Percentiles rank a stretch among this genome's conserved stretches.
Evolutionary conservation across 2,797 vertebrate species (phyloP).

Genomic region (Diglossa cyanea): DNA sequence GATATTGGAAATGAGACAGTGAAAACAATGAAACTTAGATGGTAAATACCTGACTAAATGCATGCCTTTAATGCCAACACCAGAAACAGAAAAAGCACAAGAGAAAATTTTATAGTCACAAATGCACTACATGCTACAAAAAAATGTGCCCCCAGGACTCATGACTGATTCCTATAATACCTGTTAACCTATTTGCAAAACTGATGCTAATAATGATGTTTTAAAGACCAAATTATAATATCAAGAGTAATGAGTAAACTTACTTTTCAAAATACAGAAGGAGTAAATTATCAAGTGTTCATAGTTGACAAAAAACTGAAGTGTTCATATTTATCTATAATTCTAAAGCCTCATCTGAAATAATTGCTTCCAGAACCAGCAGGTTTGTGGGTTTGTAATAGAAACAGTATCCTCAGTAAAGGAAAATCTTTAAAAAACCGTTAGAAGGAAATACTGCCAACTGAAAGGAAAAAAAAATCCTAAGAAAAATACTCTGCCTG

Average conservation of each 20-base stretch:
- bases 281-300: not conserved
- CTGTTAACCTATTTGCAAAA: not conserved
- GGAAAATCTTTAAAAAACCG: not conserved
- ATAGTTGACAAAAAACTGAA: not conserved
- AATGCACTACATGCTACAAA: not conserved
- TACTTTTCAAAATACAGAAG: not conserved
- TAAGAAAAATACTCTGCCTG: not conserved
- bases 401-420: not conserved
- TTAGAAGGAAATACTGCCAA: not conserved
- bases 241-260: not conserved
- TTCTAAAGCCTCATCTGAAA: not conserved
- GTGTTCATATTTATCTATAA: not conserved
- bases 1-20: not conserved
- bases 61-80: not conserved
- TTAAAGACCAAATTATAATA: not conserved
- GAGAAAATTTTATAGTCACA: not conserved
- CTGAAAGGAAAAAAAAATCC: not conserved
- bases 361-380: slow-evolving; percentile 14
- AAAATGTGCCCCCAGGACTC: not conserved
- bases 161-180: not conserved
- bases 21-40: not conserved
- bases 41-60: not conserved
- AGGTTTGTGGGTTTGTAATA: not conserved
- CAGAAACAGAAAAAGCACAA: not conserved
- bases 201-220: not conserved